phyloP scores from a whole-genome alignment of 2,797 vertebrate species.

The Coranthus polyacanthus region DNA sequence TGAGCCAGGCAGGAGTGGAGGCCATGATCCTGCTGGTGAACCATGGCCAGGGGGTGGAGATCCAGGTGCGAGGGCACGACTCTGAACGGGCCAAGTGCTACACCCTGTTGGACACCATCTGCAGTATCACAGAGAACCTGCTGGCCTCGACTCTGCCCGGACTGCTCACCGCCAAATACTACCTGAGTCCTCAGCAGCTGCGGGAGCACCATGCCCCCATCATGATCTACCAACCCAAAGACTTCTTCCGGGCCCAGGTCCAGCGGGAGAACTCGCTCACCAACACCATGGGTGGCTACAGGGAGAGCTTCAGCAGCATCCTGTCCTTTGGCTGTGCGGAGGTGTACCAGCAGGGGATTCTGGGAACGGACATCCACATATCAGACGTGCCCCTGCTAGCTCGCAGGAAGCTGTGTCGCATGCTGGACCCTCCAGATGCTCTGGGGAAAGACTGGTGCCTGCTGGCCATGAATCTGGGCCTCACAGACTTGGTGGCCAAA shows the following conservation, averaged over 20 bases:
- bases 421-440: conserved; percentile 95
- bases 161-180: conserved; percentile 92
- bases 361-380: conserved; percentile 91
- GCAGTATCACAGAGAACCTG: conserved; percentile 94
- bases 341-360: conserved; percentile 91
- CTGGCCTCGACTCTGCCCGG: conserved; percentile 93
- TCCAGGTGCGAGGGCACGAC: conserved; percentile 93
- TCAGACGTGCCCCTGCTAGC: conserved; percentile 91
- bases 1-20: conserved; percentile 90
- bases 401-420: conserved; percentile 92
- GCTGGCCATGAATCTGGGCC: conserved; percentile 97
- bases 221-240: conserved; percentile 98
- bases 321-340: conserved; percentile 93
- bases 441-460: conserved; percentile 99
- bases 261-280: conserved; percentile 92
- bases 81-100: conserved; percentile 93
- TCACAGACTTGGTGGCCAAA: conserved; percentile 94
- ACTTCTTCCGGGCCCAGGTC: conserved; percentile 94
- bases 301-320: conserved; percentile 97
- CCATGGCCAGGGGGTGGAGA: conserved; percentile 96
- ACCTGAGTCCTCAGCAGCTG: conserved; percentile 97
- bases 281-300: conserved; percentile 98
- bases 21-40: conserved; percentile 95
- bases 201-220: conserved; percentile 94
- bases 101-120: conserved; percentile 93